These are phyloP conservation scores for Drosophila rhopaloa DNA, from an alignment of 1,140 invertebrate species.

Conservation along the genomic window DNA sequence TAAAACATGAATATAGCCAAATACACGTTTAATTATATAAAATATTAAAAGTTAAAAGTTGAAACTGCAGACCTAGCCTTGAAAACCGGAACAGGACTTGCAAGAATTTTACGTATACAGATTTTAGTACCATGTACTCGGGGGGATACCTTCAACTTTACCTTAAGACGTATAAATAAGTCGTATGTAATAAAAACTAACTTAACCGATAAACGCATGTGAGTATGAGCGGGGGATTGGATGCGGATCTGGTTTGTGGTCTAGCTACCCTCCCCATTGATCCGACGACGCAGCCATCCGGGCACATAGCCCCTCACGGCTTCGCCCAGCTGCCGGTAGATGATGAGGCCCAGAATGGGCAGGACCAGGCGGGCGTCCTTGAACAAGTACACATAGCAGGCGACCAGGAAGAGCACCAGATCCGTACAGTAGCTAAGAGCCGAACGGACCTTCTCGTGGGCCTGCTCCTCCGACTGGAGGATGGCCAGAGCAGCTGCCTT, in stretches of 20 bases:
- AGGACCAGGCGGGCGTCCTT: constrained; percentile 91
- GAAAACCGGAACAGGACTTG: background rate
- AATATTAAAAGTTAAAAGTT: background rate
- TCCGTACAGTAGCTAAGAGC: constrained; percentile 89
- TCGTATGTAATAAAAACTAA: constrained; percentile 66
- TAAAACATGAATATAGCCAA: no score
- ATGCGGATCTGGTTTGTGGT: background rate
- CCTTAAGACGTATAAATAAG: constrained; percentile 62
- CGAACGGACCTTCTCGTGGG: constrained; percentile 88
- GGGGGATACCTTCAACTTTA: constrained; percentile 41
- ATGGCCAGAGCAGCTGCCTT: constrained; percentile 55
- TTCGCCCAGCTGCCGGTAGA: constrained; percentile 90
- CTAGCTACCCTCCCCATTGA: constrained; percentile 52
- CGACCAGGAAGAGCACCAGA: constrained; percentile 88
- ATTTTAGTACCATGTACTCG: constrained; percentile 11
- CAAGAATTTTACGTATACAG: constrained; percentile 45
- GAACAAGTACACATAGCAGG: constrained; percentile 91
- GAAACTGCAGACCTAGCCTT: no score
- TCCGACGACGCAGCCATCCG: constrained; percentile 78
- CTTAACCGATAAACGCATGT: constrained; percentile 74
- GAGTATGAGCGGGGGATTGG: constrained; percentile 14
- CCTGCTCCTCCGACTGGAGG: constrained; percentile 86
- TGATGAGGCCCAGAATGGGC: constrained; percentile 90
- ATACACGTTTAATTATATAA: background rate
- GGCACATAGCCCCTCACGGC: constrained; percentile 85